Conservation (phyloP, 92 coral and sea anemone genomes). For the Siderastrea siderea region DNA sequence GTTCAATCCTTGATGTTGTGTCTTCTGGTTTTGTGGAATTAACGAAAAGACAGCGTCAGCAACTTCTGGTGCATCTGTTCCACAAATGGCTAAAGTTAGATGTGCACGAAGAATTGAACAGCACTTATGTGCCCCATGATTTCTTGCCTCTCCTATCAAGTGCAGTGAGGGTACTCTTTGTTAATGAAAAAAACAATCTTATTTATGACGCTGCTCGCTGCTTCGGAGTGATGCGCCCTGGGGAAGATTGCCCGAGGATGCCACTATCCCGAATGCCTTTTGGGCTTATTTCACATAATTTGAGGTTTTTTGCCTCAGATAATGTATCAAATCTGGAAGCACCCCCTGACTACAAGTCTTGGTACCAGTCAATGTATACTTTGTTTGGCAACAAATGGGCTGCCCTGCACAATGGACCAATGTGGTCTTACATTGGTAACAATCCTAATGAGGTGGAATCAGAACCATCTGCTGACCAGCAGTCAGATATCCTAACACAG, state of each 20-base stretch:
- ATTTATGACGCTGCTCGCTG: constrained; percentile 50
- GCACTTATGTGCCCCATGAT: constrained; percentile 29
- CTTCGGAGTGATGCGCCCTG: constrained; percentile 47
- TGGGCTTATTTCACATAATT: constrained; percentile 50
- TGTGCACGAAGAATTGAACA: constrained; percentile 8
- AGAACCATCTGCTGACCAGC: background rate
- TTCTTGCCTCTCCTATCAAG: constrained; percentile 41
- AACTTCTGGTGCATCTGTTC: constrained; percentile 5
- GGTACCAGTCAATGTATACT: constrained; percentile 62
- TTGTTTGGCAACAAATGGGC: constrained; percentile 65
- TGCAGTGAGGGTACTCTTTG: constrained; percentile 11
- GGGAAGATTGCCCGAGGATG: constrained; percentile 23
- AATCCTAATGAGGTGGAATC: background rate
- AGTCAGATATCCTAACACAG: constrained; percentile 17
- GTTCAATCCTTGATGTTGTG: constrained; percentile 31
- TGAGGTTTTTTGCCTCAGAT: constrained; percentile 57
- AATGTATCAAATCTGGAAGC: constrained; percentile 41
- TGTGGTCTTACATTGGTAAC: constrained; percentile 45
- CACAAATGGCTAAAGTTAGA: constrained; percentile 15
- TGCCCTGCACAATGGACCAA: constrained; percentile 54
- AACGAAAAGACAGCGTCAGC: constrained; percentile 21
- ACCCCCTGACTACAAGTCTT: constrained; percentile 53
- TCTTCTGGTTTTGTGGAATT: constrained; percentile 19
- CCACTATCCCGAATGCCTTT: constrained; percentile 66
- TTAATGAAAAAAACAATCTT: constrained; percentile 32